These are phyloP conservation scores for Camponotus floridanus DNA, from an alignment of 1,140 invertebrate genomes.

Conservation along the genomic window DNA sequence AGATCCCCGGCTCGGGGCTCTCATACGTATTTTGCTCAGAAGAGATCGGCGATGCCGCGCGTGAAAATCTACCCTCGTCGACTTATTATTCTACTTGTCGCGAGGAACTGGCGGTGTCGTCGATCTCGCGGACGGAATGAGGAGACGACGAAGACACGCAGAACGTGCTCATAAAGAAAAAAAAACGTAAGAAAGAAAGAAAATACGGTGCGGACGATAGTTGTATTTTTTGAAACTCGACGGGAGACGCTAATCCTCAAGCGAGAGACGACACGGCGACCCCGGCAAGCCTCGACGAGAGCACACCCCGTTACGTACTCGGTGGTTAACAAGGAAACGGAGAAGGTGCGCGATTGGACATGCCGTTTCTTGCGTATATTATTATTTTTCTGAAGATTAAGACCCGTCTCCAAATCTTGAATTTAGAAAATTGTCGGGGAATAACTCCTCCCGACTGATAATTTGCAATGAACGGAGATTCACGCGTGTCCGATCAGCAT, in stretches of 20 bases:
- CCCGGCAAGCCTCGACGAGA: not conserved
- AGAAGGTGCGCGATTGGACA: not conserved
- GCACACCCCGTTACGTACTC: not conserved
- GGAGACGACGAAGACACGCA: conserved; percentile 42
- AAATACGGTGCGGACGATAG: conserved; percentile 16
- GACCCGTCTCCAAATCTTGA: not conserved
- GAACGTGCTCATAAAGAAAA: conserved; percentile 30
- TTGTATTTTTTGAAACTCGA: conserved; percentile 55
- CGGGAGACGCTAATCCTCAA: conserved; percentile 14
- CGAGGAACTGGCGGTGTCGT: conserved; percentile 37
- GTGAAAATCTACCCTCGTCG: conserved; percentile 6
- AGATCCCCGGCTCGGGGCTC: conserved; percentile 5
- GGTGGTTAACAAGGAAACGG: conserved; percentile 4
- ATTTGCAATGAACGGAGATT: not conserved
- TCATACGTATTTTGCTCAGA: conserved; percentile 51
- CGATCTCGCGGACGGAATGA: conserved; percentile 42
- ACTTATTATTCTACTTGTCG: not conserved
- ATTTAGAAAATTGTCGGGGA: not conserved
- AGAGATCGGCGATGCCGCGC: conserved; percentile 53
- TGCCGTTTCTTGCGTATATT: not conserved
- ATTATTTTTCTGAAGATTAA: too few species aligned
- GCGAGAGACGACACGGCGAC: conserved; percentile 23
- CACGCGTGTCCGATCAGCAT: not conserved
- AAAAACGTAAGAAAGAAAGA: not conserved
- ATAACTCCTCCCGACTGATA: not conserved